phyloP scores from a whole-genome alignment of 2,113 vertebrate species.

The Coregonus clupeaformis region DNA sequence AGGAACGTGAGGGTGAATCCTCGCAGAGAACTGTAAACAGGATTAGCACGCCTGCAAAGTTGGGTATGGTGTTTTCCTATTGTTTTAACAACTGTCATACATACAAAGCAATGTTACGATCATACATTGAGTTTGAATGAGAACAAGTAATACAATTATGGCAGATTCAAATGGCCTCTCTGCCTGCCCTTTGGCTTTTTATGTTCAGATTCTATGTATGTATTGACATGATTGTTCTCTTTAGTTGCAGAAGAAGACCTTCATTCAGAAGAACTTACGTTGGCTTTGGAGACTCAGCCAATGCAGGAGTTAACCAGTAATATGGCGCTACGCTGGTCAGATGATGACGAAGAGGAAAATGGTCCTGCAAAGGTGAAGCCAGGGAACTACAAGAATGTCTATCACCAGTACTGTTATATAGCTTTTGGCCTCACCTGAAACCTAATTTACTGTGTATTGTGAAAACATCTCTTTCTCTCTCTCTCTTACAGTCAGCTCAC shows the following conservation, averaged over 20 bases:
- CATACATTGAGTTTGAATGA: neutral
- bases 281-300: neutral
- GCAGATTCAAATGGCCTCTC: no score
- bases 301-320: slow-evolving; percentile 39
- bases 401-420: neutral
- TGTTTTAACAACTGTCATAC: neutral
- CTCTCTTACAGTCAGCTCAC: slow-evolving; percentile 24
- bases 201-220: neutral
- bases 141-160: neutral
- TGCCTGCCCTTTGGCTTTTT: neutral
- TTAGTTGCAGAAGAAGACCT: neutral
- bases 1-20: neutral
- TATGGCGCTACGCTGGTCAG: slow-evolving; percentile 60
- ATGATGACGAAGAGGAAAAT: slow-evolving; percentile 50
- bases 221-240: neutral
- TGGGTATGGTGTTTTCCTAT: neutral
- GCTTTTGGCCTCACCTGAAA: no score
- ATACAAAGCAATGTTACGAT: neutral
- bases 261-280: neutral
- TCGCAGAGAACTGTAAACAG: neutral
- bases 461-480: neutral
- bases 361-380: slow-evolving; percentile 17
- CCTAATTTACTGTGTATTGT: neutral
- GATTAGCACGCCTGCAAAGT: neutral
- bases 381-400: neutral